These are phyloP conservation scores for Myripristis jacobus DNA, from an alignment of 2,797 vertebrate species.

Conservation along the genomic window DNA sequence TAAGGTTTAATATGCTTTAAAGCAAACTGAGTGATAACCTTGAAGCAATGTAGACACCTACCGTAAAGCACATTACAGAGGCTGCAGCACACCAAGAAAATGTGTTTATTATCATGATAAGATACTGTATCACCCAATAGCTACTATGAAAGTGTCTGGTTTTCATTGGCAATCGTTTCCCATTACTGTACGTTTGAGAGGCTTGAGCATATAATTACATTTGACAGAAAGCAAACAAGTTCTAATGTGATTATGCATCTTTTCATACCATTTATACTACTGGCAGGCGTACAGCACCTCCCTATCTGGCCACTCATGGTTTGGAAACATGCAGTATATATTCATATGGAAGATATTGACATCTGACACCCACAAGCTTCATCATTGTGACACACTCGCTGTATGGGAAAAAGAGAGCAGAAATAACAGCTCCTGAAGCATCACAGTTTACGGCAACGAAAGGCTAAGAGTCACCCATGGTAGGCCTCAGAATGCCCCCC, in stretches of 20 bases:
- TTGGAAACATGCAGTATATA: slow-evolving; percentile 48
- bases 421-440: slow-evolving; percentile 26
- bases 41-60: slow-evolving; percentile 46
- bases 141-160: slow-evolving; percentile 48
- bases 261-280: slow-evolving; percentile 36
- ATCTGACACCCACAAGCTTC: slow-evolving; percentile 57
- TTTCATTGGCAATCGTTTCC: slow-evolving; percentile 58
- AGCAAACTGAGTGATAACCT: slow-evolving; percentile 44
- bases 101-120: slow-evolving; percentile 72
- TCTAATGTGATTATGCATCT: slow-evolving; percentile 67
- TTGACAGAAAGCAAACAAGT: slow-evolving; percentile 64
- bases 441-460: background rate
- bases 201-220: slow-evolving; percentile 57
- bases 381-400: slow-evolving; percentile 42
- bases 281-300: slow-evolving; percentile 34
- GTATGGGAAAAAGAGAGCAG: background rate
- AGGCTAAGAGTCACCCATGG: slow-evolving; percentile 13
- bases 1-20: slow-evolving; percentile 49
- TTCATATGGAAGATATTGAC: slow-evolving; percentile 72
- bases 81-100: slow-evolving; percentile 41
- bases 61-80: slow-evolving; percentile 54
- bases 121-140: slow-evolving; percentile 54
- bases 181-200: slow-evolving; percentile 22
- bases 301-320: slow-evolving; percentile 41
- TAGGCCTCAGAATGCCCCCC: background rate